Evolutionary conservation across 1,140 invertebrate species (phyloP), one percentile per base, ranked within the genome.

Genomic region (Galleria mellonella): DNA sequence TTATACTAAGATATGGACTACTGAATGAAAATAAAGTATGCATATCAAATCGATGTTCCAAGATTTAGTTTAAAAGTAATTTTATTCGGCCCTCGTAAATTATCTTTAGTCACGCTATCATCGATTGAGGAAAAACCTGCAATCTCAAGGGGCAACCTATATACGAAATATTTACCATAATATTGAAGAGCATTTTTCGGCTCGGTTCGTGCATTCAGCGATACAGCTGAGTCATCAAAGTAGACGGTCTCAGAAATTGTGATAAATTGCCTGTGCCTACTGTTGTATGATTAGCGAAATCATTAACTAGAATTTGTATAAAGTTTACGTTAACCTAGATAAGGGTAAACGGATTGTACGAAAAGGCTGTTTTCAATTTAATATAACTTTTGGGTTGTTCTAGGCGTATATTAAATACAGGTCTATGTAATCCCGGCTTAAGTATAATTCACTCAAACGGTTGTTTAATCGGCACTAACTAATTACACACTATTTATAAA

Each of bases 261-360:
- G 73, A 79, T 79, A 73, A 72, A 79, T 82, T 58, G 62, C 57
- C 53, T n/a, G n/a, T n/a, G n/a, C 52, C 10, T 58, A 41, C 47
- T 30, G 41, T 32, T 59, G 49, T 56, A 52, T 54, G 59, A 75
- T 71, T 51, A 65, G 60, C 52, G 46, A 47, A 53, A 60, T 58
- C 64, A 72, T 74, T 74, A 75, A 73, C 59, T 59, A 56, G 48
- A 61, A 66, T 69, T 65, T 64, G 61, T 77, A 66, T 67, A 59
- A 67, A 44, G 58, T 70, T 58, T 48, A 62, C 52, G 36, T 40
- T 51, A 23, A 23, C 17, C 17, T 23, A 57, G 68, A 75, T 62
- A 58, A 52, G 62, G 63, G 62, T 56, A 42, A 52, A 53, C 17
- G 17, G 50, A 58, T 65, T 53, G 51, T 59, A 50, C 17, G 39